phyloP scores from a whole-genome alignment of 2,888 invertebrate genomes.

The Rapana venosa region DNA sequence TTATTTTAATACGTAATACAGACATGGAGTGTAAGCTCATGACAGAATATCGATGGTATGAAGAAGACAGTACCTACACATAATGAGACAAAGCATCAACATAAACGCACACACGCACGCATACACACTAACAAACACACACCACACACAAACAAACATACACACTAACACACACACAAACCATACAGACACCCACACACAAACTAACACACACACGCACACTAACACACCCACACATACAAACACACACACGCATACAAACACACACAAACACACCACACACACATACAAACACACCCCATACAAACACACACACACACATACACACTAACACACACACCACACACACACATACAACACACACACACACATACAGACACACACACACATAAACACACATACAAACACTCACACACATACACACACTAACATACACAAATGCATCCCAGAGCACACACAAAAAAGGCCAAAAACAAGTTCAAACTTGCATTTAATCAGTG shows the following conservation, averaged over 20 bases:
- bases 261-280: neutral
- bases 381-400: neutral
- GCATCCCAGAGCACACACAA: neutral
- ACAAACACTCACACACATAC: neutral
- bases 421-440: neutral
- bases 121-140: neutral
- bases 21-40: too few relatives aligned
- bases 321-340: neutral
- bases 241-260: neutral
- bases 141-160: neutral
- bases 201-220: neutral
- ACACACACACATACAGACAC: neutral
- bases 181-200: too few relatives aligned
- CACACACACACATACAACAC: neutral
- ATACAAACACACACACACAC: neutral
- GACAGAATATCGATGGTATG: too few relatives aligned
- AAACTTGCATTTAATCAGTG: neutral
- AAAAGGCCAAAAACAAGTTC: neutral
- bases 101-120: neutral
- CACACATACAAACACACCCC: neutral
- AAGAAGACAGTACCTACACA: too few relatives aligned
- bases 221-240: too few relatives aligned
- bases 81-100: too few relatives aligned
- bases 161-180: neutral
- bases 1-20: too few relatives aligned